Evolutionary conservation across 2,888 invertebrate species (phyloP).

Genomic region (Chironomus tentans): DNA sequence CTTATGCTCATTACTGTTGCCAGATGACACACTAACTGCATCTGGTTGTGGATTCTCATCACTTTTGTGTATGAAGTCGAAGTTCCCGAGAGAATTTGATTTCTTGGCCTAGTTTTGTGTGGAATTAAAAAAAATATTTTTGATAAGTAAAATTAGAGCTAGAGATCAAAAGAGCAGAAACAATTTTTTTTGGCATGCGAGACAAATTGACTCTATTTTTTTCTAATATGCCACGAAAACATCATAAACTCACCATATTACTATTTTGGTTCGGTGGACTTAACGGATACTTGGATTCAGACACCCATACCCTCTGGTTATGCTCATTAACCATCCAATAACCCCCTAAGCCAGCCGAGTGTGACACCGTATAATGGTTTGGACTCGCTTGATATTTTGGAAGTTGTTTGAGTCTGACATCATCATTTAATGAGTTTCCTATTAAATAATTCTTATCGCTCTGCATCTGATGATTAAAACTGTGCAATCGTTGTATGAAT

Average conservation of each 20-base stretch:
- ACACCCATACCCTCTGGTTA: constrained; percentile 23
- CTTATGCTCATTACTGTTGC: constrained; percentile 36
- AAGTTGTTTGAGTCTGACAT: background rate
- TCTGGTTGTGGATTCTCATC: constrained; percentile 31
- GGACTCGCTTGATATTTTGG: constrained; percentile 12
- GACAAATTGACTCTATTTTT: too few relatives aligned
- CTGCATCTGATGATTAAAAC: constrained; percentile 25
- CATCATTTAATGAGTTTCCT: background rate
- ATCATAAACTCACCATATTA: constrained; percentile 11
- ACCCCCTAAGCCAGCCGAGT: constrained; percentile 30
- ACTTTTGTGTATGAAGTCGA: constrained; percentile 30
- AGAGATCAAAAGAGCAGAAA: background rate
- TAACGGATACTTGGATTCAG: constrained; percentile 17
- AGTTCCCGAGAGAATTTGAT: constrained; percentile 31
- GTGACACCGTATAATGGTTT: constrained; percentile 14
- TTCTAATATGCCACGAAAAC: too few relatives aligned
- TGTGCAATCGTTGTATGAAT: constrained; percentile 21
- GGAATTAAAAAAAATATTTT: background rate
- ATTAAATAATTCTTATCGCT: constrained; percentile 3
- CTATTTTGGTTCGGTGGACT: constrained; percentile 12
- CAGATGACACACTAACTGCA: constrained; percentile 38
- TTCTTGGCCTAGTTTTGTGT: constrained; percentile 28
- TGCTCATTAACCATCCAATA: constrained; percentile 30
- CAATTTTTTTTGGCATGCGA: background rate
- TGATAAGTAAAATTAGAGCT: too few relatives aligned